Evolutionary conservation across 2,113 vertebrate species (phyloP), one percentile per base, ranked within the genome.

Genomic region (Alectura lathami): DNA sequence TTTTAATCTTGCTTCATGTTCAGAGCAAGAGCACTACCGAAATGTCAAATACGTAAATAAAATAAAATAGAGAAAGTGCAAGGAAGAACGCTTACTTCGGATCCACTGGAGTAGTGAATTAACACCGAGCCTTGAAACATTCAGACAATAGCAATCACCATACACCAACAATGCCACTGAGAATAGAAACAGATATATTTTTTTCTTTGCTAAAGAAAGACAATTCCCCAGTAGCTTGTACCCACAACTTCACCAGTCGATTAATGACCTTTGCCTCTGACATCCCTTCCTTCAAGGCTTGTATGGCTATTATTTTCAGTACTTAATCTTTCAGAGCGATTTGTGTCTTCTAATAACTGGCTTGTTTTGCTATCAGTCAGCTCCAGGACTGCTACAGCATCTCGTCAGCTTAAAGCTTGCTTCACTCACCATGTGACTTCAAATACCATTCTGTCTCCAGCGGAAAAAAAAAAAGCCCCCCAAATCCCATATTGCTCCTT

Each of bases 311-410:
- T 96, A 88, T 95, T 96, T 96, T 60, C 91, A 90, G 90, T 7
- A 14, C 86, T 92, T 95, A 95, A 96, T 96, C 93, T 95, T 86
- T 40, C 63, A 9, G 84, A 88, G 82, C 79, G 83, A 96, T 96
- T 96, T 79, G 90, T 96, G 93, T 83, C 68, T 88, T 60, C 84
- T 88, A 92, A 83, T 95, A 94, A 89, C 74, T 72, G 72, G 59
- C 50, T 94, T 95, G 93, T 92, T 92, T 91, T 82, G 91, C 94
- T 97, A 91, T 95, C 93, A 95, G 90, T 59, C 90, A 95, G 85
- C 68, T 89, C 85, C 89, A 91, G 94, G 43, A 79, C 70, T 95
- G 88, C 84, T 69, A 14, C 84, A 57, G 88, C 16, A 1, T 77
- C 81, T 81, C 83, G 53, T 47, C 94, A 54, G 92, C 62, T 95